phyloP scores from a whole-genome alignment of 2,888 invertebrate species.

The Erebia aethiops region DNA sequence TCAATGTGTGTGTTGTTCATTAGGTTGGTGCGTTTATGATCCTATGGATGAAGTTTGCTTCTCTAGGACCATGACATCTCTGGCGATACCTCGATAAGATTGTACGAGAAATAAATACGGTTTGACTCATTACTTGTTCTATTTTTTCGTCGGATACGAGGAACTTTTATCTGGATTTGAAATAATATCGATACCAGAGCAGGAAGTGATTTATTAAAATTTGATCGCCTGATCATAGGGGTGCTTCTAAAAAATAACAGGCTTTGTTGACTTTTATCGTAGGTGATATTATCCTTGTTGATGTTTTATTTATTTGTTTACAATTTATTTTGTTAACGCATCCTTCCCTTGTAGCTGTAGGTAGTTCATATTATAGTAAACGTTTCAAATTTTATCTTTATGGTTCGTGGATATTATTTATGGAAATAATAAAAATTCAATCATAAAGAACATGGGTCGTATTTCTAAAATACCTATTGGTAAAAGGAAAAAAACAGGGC shows the following conservation, averaged over 20 bases:
- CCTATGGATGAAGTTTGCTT: no score
- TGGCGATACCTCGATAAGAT: slow-evolving; percentile 5
- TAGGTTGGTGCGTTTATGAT: no score
- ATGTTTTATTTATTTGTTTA: slow-evolving; percentile 41
- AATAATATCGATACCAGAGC: slow-evolving; percentile 61
- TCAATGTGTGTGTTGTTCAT: no score
- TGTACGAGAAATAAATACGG: slow-evolving; percentile 32
- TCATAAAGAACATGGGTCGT: not conserved
- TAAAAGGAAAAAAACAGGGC: slow-evolving; percentile 54
- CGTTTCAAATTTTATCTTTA: not conserved
- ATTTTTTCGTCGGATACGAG: slow-evolving; percentile 35
- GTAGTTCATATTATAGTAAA: not conserved
- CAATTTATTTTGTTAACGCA: not conserved
- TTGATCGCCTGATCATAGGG: slow-evolving; percentile 64
- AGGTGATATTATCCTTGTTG: slow-evolving; percentile 39
- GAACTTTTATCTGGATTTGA: slow-evolving; percentile 45
- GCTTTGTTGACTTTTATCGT: slow-evolving; percentile 52
- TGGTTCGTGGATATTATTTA: not conserved
- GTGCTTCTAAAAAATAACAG: slow-evolving; percentile 58
- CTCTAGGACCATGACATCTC: no score
- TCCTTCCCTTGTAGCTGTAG: not conserved
- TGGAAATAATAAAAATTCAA: not conserved
- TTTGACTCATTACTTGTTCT: slow-evolving; percentile 35
- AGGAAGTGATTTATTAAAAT: slow-evolving; percentile 71
- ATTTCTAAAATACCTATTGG: not conserved